Percentiles rank a stretch among this genome's conserved stretches.
Evolutionary conservation across 2,113 vertebrate species (phyloP).

Genomic region (Actenoides hombroni): DNA sequence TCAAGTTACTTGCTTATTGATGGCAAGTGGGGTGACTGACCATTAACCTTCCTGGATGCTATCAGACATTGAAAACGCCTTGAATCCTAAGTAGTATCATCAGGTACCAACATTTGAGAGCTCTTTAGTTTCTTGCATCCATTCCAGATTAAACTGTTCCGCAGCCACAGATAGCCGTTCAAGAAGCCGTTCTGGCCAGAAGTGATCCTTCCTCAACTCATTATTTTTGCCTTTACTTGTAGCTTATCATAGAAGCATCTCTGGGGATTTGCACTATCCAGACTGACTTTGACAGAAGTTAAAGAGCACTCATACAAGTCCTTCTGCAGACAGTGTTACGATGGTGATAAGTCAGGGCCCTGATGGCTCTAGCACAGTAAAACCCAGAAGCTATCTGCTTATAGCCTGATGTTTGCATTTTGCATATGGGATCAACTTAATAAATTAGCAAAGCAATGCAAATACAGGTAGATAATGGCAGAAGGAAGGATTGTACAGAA

Average conservation of each 20-base stretch:
- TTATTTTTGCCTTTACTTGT: background rate
- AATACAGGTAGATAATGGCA: background rate
- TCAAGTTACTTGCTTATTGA: background rate
- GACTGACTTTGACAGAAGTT: background rate
- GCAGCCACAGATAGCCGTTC: background rate
- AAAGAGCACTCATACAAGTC: background rate
- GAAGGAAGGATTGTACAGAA: background rate
- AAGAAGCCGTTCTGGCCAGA: background rate
- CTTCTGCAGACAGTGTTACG: background rate
- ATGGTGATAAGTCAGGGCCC: background rate
- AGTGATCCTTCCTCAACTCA: background rate
- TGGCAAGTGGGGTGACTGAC: background rate
- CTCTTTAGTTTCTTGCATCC: background rate
- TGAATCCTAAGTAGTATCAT: background rate
- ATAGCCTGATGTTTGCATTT: background rate
- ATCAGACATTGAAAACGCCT: background rate
- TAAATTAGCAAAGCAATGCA: background rate
- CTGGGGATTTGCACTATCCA: background rate
- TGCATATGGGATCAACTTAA: background rate
- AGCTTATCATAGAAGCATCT: background rate
- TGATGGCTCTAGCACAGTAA: background rate
- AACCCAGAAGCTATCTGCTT: background rate
- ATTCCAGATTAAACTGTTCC: background rate
- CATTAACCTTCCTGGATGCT: background rate
- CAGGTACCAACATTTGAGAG: background rate